Evolutionary conservation across 2,888 invertebrate species (phyloP), one percentile per base, ranked within the genome.

Genomic region (Ypsolopha sequella): DNA sequence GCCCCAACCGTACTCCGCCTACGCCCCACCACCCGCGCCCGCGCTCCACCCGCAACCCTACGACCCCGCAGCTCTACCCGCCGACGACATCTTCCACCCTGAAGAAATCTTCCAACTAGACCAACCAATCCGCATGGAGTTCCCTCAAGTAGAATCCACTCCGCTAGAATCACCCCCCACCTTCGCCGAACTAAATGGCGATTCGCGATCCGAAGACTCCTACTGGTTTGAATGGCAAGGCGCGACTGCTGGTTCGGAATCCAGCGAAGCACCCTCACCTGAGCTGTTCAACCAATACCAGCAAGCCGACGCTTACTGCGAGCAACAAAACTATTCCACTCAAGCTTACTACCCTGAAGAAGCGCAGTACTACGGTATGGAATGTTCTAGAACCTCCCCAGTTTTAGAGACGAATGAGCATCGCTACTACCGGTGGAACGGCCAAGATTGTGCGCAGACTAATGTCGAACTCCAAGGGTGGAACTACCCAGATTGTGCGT

Each of bases 31-130:
- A 78, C 35, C 80, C 68, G 52, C 79, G 62, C 54, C 75, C 55
- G 52, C 67, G 8, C 58, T 56, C 0, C 81, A 82, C 41, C 76
- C 86, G 24, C 65, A 67, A 2, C 54, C 75, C 44, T 90, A 89
- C 76, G 91, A 92, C 61, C 90, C 91, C 51, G 80, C 88, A 0
- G 76, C 88, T 0, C 80, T 91, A 33, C 89, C 91, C 46, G 84
- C 89, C 0, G 88, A 89, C 43, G 92, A 93, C 62, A 82, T 92
- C 34, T 93, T 93, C 68, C 92, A 92, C 65, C 92, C 93, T 0
- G 93, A 93, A 65, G 93, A 93, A 71, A 93, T 93, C 56, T 93
- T 93, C 73, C 92, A 93, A 68, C 73, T 93, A 53, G 93, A 93
- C 63, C 92, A 93, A 65, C 93, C 93, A 0, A 86, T 93, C 41